Evolutionary conservation across 2,797 vertebrate genomes (phyloP), one percentile per base, ranked within the genome.

Genomic region (Anguilla anguilla): DNA sequence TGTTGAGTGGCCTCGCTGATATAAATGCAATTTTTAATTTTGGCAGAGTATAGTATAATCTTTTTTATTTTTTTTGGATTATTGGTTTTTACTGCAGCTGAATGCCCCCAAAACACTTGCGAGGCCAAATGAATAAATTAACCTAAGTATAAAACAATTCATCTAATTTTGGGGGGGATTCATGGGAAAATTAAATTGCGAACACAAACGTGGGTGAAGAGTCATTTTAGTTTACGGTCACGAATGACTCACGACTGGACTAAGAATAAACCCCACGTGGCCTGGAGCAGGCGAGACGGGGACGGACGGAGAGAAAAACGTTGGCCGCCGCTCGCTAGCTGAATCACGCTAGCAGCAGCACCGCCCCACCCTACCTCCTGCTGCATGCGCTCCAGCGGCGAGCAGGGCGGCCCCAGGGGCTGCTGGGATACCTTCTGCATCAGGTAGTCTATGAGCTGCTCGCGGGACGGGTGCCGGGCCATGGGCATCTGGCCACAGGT

Each of bases 381-480:
- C 90, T 96, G 97, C 93, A 96, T 90, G 39, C 96, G 1, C 59
- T 99, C 98, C 0, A 96, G 96, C 10, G 96, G 94, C 90, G 93
- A 91, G 87, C 97, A 97, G 0, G 95, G 92, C 86, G 96, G 93
- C 79, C 96, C 97, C 86, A 95, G 97, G 46, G 97, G 93, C 91
- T 97, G 97, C 88, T 96, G 98, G 89, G 97, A 97, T 92, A 98
- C 98, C 95, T 99, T 99, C 91, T 98, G 96, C 98, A 99, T 98
- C 94, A 99, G 94, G 92, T 98, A 99, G 94, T 99, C 98, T 67
- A 99, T 98, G 91, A 99, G 96, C 94, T 99, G 98, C 92, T 99
- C 98, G 94, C 97, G 96, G 94, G 98, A 98, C 0, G 98, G 97
- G 94, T 98, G 98, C 86, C 98, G 98, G 86, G 94, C 97, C 92